Percentiles rank a stretch among this genome's conserved stretches.
phyloP scores from a whole-genome alignment of 2,113 vertebrate genomes.

The Zapus hudsonius region DNA sequence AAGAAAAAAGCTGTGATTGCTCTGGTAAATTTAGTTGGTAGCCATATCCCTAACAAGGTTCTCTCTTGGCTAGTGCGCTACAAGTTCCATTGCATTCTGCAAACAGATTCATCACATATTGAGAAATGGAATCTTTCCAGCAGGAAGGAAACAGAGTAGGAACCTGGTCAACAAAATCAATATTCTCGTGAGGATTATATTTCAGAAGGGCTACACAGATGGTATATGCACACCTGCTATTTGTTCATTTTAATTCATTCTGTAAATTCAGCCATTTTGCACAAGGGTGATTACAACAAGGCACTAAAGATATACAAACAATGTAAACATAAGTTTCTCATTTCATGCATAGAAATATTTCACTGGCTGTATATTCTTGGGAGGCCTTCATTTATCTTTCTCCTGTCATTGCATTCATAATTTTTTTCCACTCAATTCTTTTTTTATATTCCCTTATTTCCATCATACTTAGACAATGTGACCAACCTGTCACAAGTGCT shows the following conservation, averaged over 20 bases:
- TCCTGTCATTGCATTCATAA: background rate
- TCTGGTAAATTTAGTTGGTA: background rate
- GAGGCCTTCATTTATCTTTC: background rate
- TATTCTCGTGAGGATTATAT: background rate
- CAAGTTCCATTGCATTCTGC: background rate
- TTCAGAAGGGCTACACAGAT: background rate
- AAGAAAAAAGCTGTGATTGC: background rate
- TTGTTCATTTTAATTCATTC: background rate
- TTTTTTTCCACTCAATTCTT: background rate
- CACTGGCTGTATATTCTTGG: background rate
- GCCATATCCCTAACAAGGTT: no score
- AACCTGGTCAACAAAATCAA: rapidly evolving
- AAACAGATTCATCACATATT: background rate
- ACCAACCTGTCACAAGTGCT: background rate
- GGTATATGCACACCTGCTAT: background rate
- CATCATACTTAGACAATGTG: background rate
- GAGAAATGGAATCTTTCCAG: background rate
- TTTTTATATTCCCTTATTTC: background rate
- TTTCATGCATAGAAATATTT: background rate
- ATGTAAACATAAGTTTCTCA: background rate
- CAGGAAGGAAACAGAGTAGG: background rate
- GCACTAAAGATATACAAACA: background rate
- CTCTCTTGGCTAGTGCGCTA: background rate
- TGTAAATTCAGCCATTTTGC: background rate
- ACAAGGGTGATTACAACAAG: background rate